Conservation (phyloP, 2,888 invertebrate species). For the Hololepta plana region DNA sequence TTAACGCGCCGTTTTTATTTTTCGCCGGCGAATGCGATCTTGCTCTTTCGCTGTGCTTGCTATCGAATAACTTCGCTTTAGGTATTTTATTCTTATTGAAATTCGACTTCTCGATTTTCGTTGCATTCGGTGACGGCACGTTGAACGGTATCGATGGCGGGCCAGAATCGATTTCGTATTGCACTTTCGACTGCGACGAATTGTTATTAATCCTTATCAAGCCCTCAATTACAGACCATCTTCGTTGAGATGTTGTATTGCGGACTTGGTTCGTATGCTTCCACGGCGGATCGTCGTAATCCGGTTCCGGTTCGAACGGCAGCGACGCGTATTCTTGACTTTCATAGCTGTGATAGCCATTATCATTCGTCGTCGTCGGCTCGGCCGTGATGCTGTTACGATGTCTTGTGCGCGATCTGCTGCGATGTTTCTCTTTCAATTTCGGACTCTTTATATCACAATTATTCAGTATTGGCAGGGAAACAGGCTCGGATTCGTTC, state of each 20-base stretch:
- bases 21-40: slow-evolving; percentile 25
- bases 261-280: slow-evolving; percentile 3
- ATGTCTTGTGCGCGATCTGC: slow-evolving; percentile 13
- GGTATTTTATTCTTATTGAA: slow-evolving; percentile 22
- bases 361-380: slow-evolving; percentile 12
- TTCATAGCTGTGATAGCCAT: slow-evolving; percentile 22
- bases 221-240: slow-evolving; percentile 20
- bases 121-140: slow-evolving; percentile 9
- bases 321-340: slow-evolving; percentile 19
- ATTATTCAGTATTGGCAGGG: slow-evolving; percentile 12
- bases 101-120: not conserved
- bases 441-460: slow-evolving; percentile 6
- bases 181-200: slow-evolving; percentile 9
- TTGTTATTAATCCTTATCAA: slow-evolving; percentile 13
- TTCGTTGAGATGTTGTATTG: slow-evolving; percentile 7
- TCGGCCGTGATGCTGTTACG: slow-evolving; percentile 6
- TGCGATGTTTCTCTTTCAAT: slow-evolving; percentile 10
- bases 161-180: slow-evolving; percentile 11
- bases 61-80: slow-evolving; percentile 19
- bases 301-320: slow-evolving; percentile 26
- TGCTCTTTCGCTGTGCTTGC: slow-evolving; percentile 20
- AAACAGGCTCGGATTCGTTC: slow-evolving; percentile 13
- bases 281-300: slow-evolving; percentile 19
- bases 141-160: slow-evolving; percentile 11
- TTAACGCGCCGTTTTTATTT: slow-evolving; percentile 18